Percentiles rank a stretch among this genome's conserved stretches.
Evolutionary conservation across 2,888 invertebrate genomes (phyloP).

Genomic region (Pteria penguin): DNA sequence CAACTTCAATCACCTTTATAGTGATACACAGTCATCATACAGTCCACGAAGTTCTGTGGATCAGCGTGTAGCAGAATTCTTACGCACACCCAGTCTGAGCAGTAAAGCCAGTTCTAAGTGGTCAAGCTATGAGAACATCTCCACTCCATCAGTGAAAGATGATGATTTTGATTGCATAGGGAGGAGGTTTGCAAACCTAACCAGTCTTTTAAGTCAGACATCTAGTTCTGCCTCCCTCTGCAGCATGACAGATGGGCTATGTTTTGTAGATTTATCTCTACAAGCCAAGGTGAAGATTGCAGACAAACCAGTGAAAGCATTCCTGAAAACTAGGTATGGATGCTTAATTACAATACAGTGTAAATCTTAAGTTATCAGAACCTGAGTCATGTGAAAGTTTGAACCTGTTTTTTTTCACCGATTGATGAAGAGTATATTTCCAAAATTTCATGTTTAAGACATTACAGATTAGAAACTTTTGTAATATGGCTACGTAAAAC

Average conservation of each 20-base stretch:
- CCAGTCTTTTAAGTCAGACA: slow-evolving; percentile 53
- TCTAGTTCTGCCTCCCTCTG: slow-evolving; percentile 59
- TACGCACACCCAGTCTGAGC: slow-evolving; percentile 59
- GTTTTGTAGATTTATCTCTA: slow-evolving; percentile 77
- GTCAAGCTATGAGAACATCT: slow-evolving; percentile 75
- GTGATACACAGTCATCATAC: slow-evolving; percentile 42
- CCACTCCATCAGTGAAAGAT: slow-evolving; percentile 62
- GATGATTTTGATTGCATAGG: slow-evolving; percentile 42
- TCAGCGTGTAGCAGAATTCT: slow-evolving; percentile 55
- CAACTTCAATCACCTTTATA: slow-evolving; percentile 51
- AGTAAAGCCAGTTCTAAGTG: slow-evolving; percentile 60
- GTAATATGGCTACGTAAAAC: too few relatives aligned
- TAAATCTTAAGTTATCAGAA: too few relatives aligned
- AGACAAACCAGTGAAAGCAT: slow-evolving; percentile 81
- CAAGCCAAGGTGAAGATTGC: slow-evolving; percentile 82
- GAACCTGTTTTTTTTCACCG: too few relatives aligned
- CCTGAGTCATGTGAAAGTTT: too few relatives aligned
- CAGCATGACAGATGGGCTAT: slow-evolving; percentile 52
- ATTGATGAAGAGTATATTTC: too few relatives aligned
- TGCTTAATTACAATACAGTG: neutral
- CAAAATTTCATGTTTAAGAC: too few relatives aligned
- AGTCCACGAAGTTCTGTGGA: slow-evolving; percentile 52
- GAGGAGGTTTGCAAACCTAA: slow-evolving; percentile 35
- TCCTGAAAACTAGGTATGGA: slow-evolving; percentile 74
- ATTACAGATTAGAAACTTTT: too few relatives aligned